Evolutionary conservation across 37 sponge, comb jelly and placozoan species (phyloP), one percentile per base, ranked within the genome.

Genomic region (Mnemiopsis leidyi): DNA sequence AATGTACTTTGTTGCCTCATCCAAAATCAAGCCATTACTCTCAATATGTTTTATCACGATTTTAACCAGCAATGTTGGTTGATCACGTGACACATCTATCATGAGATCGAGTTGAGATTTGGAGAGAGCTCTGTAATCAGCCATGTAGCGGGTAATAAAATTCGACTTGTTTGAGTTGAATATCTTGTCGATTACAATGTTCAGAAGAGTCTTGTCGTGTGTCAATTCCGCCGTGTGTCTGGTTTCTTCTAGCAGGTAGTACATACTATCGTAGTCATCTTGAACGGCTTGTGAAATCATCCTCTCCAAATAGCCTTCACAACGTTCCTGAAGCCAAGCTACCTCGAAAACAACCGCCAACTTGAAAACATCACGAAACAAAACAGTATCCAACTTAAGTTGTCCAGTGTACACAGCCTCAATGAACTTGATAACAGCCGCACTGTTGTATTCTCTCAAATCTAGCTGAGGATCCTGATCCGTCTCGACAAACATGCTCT

Each of bases 1-100:
- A 2, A 77, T 77, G 79, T 77, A 77, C 36, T 77, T 32, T 18
- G 79, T 77, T 0, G 32, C 79, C 35, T 28, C 79, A 77, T 77
- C 79, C 1, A 77, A 16, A 16, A 31, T 32, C 2, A 77, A 0
- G 33, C 36, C 33, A 16, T 34, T 77, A 33, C 9, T 32, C 7
- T 16, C 20, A 16, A 77, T 26, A 32, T 34, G 26, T 16, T 26
- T 20, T 32, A 77, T 77, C 18, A 77, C 79, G 16, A 77, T 77
- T 32, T 34, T 77, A 1, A 77, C 79, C 0, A 77, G 16, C 18
- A 77, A 20, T 34, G 32, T 13, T 20, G 79, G 32, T 34, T 34
- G 9, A 69, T 69, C 73, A 0, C 79, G 20, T 32, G 79, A 21
- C 21, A 77, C 32, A 13, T 77, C 36, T 20, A 77, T 16, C 20